Conservation (phyloP, 2,797 vertebrate species). For the Acanthurus lineatus region DNA sequence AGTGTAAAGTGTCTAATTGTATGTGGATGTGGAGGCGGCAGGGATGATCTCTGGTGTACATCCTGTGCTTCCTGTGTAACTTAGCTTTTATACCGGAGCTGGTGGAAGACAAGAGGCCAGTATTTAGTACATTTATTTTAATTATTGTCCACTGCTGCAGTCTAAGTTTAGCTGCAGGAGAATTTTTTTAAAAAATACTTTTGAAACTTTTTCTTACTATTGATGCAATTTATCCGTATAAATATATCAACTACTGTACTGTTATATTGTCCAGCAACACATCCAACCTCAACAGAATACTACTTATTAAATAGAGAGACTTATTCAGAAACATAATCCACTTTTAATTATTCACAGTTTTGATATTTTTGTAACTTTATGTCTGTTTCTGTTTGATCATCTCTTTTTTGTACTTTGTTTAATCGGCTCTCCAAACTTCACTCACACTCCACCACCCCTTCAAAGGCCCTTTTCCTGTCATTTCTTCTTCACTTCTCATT, state of each 20-base stretch:
- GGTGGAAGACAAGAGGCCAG: background rate
- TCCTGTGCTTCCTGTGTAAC: constrained; percentile 36
- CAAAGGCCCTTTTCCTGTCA: background rate
- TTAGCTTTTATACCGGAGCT: constrained; percentile 48
- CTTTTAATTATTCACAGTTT: background rate
- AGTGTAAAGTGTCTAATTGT: constrained; percentile 75
- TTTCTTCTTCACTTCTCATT: background rate
- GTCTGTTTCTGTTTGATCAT: background rate
- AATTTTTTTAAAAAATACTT: no score
- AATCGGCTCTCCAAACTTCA: background rate
- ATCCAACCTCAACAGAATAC: background rate
- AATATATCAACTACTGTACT: no score
- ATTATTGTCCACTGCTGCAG: constrained; percentile 10
- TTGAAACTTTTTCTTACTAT: no score
- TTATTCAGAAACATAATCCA: no score
- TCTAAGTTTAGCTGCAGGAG: constrained; percentile 16
- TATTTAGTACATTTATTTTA: no score
- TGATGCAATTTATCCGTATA: no score
- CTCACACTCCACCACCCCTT: background rate
- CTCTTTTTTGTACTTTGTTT: background rate
- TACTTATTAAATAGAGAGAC: background rate
- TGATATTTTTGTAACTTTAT: background rate
- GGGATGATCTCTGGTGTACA: constrained; percentile 50
- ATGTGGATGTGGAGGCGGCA: constrained; percentile 58
- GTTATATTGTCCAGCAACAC: no score